Evolutionary conservation across 2,113 vertebrate genomes (phyloP).

Genomic region (Phasianus colchicus): DNA sequence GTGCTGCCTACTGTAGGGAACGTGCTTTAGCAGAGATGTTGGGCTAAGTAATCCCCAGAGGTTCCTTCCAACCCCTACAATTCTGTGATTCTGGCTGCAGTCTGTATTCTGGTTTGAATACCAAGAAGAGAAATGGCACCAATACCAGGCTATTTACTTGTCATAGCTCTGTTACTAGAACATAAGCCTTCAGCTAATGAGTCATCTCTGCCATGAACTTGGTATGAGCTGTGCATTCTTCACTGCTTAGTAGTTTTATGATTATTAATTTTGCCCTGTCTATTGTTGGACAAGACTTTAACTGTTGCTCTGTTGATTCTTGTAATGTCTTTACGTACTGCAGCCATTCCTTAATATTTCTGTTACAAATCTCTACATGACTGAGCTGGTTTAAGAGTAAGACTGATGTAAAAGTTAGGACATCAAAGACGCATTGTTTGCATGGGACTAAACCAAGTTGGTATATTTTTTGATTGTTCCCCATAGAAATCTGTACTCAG

Average conservation of each 20-base stretch:
- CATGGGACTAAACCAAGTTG: neutral
- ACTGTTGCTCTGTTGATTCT: neutral
- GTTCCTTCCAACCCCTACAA: too few species aligned
- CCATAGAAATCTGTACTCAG: neutral
- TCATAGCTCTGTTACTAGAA: neutral
- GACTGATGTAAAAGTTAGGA: neutral
- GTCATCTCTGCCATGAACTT: neutral
- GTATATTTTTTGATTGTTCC: neutral
- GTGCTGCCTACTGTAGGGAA: too few species aligned
- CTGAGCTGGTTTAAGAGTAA: neutral
- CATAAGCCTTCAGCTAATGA: neutral
- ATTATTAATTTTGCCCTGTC: neutral
- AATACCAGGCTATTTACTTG: neutral
- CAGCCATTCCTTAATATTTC: neutral
- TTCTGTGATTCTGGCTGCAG: neutral
- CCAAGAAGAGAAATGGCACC: neutral
- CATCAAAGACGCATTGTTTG: neutral
- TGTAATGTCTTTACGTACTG: neutral
- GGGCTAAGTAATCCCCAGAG: too few species aligned
- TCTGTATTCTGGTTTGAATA: neutral
- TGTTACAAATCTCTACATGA: neutral
- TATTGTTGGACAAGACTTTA: neutral
- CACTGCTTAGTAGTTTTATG: neutral
- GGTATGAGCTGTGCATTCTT: neutral
- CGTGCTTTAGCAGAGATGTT: too few species aligned